Percentiles rank a stretch among this genome's conserved stretches.
Evolutionary conservation across 2,797 vertebrate species (phyloP).

Genomic region (Tiaroga cobitis): DNA sequence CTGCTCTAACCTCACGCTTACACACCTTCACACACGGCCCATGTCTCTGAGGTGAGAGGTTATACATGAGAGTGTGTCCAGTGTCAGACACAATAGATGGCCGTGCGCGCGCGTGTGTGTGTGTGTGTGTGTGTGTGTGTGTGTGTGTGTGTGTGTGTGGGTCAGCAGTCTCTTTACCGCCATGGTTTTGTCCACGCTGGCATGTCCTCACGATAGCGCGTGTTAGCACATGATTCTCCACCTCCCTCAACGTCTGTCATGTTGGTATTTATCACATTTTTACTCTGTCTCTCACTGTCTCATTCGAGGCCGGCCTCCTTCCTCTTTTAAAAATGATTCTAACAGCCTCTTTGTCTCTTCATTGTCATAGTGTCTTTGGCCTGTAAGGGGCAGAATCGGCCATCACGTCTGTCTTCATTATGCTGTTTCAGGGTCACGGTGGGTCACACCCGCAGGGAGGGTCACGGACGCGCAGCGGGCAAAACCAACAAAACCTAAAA

Average conservation of each 20-base stretch:
- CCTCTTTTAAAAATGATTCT: not conserved
- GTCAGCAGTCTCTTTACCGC: slow-evolving; percentile 49
- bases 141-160: slow-evolving; percentile 9
- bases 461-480: slow-evolving; percentile 73
- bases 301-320: not conserved
- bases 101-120: not conserved
- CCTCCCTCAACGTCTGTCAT: slow-evolving; percentile 49
- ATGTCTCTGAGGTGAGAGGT: slow-evolving; percentile 31
- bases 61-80: slow-evolving; percentile 15
- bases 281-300: slow-evolving; percentile 33
- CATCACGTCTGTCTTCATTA: slow-evolving; percentile 28
- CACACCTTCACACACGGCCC: slow-evolving; percentile 38
- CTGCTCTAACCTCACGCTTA: slow-evolving; percentile 19
- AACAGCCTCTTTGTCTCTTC: not conserved
- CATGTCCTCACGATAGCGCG: slow-evolving; percentile 51
- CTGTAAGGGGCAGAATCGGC: slow-evolving; percentile 31
- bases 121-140: slow-evolving; percentile 10
- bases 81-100: slow-evolving; percentile 3
- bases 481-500: slow-evolving; percentile 13
- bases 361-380: slow-evolving; percentile 22
- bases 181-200: slow-evolving; percentile 47
- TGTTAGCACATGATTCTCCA: slow-evolving; percentile 52
- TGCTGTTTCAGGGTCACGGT: slow-evolving; percentile 59
- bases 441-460: slow-evolving; percentile 54
- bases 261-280: slow-evolving; percentile 52